Conservation (phyloP, 2,797 vertebrate genomes). For the Phaenicophaeus curvirostris region DNA sequence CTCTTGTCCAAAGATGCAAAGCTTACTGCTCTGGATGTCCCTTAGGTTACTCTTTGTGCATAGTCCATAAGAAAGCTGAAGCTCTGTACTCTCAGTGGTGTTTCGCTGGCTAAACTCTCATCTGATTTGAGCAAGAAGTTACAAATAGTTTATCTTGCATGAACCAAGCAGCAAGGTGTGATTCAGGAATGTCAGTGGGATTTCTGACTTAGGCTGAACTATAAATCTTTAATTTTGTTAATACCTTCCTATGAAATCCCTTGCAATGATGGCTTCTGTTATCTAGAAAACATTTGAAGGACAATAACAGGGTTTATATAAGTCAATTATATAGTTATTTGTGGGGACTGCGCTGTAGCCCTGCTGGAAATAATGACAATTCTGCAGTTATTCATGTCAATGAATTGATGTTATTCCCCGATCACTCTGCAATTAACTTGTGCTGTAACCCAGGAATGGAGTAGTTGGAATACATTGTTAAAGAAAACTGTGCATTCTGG, state of each 20-base stretch:
- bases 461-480: background rate
- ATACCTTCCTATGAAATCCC: background rate
- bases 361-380: constrained; percentile 32
- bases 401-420: background rate
- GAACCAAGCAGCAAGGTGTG: background rate
- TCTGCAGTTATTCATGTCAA: constrained; percentile 6
- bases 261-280: background rate
- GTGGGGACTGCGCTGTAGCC: background rate
- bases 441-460: background rate
- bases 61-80: background rate
- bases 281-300: background rate
- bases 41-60: background rate
- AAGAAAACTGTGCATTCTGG: background rate
- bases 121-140: background rate
- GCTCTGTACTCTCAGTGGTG: background rate
- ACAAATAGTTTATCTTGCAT: background rate
- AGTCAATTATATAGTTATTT: constrained; percentile 13
- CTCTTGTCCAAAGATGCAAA: background rate
- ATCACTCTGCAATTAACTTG: background rate
- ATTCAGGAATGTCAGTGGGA: background rate
- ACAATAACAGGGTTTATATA: background rate
- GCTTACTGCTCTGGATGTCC: background rate
- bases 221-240: background rate
- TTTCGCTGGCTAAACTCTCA: background rate
- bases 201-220: background rate